Conservation (phyloP, 2,888 invertebrate species). For the Lasius fuliginosus region DNA sequence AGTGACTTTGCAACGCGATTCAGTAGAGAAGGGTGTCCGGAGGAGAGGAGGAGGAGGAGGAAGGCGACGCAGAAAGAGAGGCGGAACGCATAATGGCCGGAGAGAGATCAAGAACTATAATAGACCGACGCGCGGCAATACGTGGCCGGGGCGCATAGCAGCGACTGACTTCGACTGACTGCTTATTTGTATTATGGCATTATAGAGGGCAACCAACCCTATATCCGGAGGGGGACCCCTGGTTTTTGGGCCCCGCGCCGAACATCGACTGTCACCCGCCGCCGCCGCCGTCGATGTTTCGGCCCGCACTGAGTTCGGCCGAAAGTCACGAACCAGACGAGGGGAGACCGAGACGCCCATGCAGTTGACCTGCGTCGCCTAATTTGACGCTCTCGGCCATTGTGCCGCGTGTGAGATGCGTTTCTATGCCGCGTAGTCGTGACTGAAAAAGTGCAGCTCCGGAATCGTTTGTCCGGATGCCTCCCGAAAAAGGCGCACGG, state of each 20-base stretch:
- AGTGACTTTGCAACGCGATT: constrained; percentile 71
- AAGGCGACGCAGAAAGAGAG: constrained; percentile 73
- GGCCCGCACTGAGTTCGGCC: constrained; percentile 58
- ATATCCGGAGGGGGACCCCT: constrained; percentile 68
- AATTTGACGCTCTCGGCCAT: constrained; percentile 80
- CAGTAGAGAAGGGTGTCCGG: constrained; percentile 33
- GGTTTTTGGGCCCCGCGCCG: constrained; percentile 41
- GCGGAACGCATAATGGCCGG: constrained; percentile 74
- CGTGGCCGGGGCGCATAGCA: constrained; percentile 62
- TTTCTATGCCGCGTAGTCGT: constrained; percentile 56
- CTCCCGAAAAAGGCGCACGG: constrained; percentile 28
- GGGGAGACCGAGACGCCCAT: constrained; percentile 76
- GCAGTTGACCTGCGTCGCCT: constrained; percentile 83
- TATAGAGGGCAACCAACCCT: constrained; percentile 74
- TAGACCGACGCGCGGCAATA: constrained; percentile 72
- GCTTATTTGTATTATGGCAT: constrained; percentile 78
- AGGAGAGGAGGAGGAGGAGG: constrained; percentile 44
- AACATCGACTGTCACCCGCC: not conserved
- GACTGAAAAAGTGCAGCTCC: constrained; percentile 59
- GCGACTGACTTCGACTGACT: constrained; percentile 72
- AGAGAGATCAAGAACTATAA: constrained; percentile 80
- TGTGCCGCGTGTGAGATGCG: constrained; percentile 63
- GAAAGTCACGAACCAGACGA: constrained; percentile 65
- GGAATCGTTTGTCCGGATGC: constrained; percentile 39
- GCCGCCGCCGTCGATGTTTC: not conserved